Evolutionary conservation across 1,140 invertebrate species (phyloP).

Genomic region (Ips typographus): DNA sequence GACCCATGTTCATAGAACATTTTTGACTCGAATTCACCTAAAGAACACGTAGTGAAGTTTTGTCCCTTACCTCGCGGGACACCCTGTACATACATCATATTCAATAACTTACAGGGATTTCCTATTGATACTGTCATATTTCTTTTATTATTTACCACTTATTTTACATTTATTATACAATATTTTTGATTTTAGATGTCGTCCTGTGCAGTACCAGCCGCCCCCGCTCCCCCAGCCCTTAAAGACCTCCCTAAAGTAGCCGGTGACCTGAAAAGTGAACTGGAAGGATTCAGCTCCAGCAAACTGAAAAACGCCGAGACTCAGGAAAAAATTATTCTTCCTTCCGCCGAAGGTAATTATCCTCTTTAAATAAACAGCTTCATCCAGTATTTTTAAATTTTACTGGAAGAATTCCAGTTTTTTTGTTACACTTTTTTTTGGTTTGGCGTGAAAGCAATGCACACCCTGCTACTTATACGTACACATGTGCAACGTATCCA

Average conservation of each 20-base stretch:
- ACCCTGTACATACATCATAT: too few relatives aligned
- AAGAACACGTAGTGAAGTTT: too few relatives aligned
- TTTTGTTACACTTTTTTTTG: too few relatives aligned
- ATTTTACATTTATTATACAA: not conserved
- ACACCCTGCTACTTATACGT: not conserved
- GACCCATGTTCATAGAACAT: too few relatives aligned
- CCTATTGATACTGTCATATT: too few relatives aligned
- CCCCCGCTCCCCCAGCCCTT: conserved; percentile 68
- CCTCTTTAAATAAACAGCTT: not conserved
- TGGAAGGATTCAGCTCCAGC: conserved; percentile 82
- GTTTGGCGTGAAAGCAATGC: too few relatives aligned
- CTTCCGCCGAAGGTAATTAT: conserved; percentile 79
- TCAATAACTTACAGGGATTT: too few relatives aligned
- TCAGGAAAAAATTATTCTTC: conserved; percentile 83
- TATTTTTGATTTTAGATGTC: conserved; percentile 47
- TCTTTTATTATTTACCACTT: not conserved
- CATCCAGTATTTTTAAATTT: too few relatives aligned
- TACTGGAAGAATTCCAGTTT: too few relatives aligned
- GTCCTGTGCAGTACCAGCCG: conserved; percentile 46
- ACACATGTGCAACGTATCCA: conserved; percentile 3
- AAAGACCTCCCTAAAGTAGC: conserved; percentile 90
- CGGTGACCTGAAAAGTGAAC: conserved; percentile 80
- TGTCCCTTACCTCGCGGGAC: too few relatives aligned
- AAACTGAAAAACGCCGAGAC: conserved; percentile 83
- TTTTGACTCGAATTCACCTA: too few relatives aligned